These are phyloP conservation scores for Anastatus disparis DNA, from an alignment of 1,140 invertebrate genomes.

Conservation along the genomic window DNA sequence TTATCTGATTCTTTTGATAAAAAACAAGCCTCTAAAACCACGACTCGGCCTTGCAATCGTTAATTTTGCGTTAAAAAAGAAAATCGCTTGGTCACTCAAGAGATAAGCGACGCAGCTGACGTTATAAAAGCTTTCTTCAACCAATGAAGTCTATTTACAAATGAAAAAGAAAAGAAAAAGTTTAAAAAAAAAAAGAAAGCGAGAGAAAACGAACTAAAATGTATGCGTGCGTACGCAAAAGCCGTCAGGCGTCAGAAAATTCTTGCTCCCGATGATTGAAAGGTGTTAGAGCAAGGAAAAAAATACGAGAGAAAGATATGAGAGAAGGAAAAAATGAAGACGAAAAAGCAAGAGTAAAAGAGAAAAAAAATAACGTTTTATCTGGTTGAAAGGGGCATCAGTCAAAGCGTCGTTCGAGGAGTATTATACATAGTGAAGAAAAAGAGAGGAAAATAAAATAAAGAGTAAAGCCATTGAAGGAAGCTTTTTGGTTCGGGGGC, in stretches of 20 bases:
- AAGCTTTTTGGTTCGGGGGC: background rate
- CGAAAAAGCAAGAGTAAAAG: background rate
- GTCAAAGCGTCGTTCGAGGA: constrained; percentile 12
- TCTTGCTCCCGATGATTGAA: constrained; percentile 21
- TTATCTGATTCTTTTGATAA: background rate
- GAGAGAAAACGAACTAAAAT: no score
- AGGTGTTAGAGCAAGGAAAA: no score
- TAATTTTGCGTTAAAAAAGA: constrained; percentile 22
- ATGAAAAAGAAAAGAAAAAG: constrained; percentile 3
- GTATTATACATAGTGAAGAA: background rate
- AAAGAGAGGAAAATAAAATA: no score
- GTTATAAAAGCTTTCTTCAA: constrained; percentile 16
- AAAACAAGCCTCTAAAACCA: no score
- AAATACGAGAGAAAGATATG: background rate
- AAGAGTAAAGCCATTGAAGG: no score
- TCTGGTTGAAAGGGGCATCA: constrained; percentile 9
- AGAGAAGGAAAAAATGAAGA: background rate
- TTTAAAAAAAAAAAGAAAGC: background rate
- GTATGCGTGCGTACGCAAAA: background rate
- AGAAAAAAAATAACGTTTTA: constrained; percentile 1
- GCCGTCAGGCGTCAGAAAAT: background rate
- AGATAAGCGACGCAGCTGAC: constrained; percentile 26
- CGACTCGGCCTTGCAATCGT: constrained; percentile 31
- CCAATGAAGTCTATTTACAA: background rate
- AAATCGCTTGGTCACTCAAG: constrained; percentile 28